Conservation (phyloP, 2,113 vertebrate genomes). For the Hiodon tergisus region DNA sequence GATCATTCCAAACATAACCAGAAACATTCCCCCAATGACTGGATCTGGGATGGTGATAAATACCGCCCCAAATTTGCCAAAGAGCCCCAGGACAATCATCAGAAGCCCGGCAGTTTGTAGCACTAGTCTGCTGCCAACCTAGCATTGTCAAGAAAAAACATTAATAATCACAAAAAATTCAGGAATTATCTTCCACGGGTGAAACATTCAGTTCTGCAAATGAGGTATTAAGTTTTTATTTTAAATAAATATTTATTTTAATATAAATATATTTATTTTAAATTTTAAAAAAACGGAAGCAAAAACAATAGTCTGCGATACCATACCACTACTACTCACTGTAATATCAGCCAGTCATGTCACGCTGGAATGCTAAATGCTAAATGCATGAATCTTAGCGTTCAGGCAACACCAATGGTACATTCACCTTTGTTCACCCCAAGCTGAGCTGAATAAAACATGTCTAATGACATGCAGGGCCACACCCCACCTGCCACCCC, state of each 20-base stretch:
- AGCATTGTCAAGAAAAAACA: neutral
- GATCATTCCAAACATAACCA: constrained; percentile 75
- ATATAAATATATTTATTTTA: neutral
- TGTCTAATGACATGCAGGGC: neutral
- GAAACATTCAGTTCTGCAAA: neutral
- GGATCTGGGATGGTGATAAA: constrained; percentile 73
- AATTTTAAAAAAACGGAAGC: neutral
- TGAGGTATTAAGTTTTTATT: too few species aligned
- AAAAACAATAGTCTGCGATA: neutral
- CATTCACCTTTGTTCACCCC: too few species aligned
- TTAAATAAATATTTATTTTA: too few species aligned
- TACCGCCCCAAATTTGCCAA: constrained; percentile 70
- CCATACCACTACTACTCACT: neutral
- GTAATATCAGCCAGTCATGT: neutral
- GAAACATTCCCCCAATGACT: constrained; percentile 73
- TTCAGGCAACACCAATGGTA: too few species aligned
- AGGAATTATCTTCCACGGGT: neutral
- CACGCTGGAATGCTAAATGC: too few species aligned
- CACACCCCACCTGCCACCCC: constrained; percentile 11
- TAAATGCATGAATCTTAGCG: too few species aligned
- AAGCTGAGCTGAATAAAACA: too few species aligned
- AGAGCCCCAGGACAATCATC: constrained; percentile 66
- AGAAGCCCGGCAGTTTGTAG: constrained; percentile 63
- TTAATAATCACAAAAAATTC: neutral
- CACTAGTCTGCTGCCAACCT: constrained; percentile 71